Percentiles rank a stretch among this genome's conserved stretches.
Evolutionary conservation across 2,797 vertebrate genomes (phyloP).

Genomic region (Microhierax caerulescens): DNA sequence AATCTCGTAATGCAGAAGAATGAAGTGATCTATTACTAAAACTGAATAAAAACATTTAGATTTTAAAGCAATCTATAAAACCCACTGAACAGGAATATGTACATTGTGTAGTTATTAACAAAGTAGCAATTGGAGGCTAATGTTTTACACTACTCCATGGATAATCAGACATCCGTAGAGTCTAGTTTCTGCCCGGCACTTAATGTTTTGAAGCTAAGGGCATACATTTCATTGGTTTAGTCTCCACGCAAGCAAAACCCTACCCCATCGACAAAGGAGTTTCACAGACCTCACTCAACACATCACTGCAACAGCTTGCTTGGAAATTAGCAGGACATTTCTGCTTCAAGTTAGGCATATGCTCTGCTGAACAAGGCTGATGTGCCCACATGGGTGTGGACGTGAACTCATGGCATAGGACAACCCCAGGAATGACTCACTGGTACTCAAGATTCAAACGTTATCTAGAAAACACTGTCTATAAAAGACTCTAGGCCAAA

Average conservation of each 20-base stretch:
- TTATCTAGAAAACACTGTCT: not conserved
- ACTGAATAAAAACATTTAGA: not conserved
- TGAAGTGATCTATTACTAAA: not conserved
- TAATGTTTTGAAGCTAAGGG: slow-evolving; percentile 1
- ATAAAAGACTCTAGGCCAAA: not conserved
- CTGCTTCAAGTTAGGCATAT: not conserved
- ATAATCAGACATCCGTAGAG: not conserved
- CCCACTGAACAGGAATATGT: slow-evolving; percentile 62
- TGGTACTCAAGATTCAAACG: not conserved
- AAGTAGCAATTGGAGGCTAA: not conserved
- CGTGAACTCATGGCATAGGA: not conserved
- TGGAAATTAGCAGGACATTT: not conserved
- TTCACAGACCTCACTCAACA: not conserved
- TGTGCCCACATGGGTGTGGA: accelerated
- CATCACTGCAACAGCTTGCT: not conserved
- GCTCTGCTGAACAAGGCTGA: not conserved
- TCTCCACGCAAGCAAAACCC: not conserved
- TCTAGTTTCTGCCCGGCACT: not conserved
- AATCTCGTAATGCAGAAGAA: not conserved
- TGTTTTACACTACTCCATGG: not conserved
- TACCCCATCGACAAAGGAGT: not conserved
- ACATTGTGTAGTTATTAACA: slow-evolving; percentile 53
- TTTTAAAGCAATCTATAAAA: slow-evolving; percentile 42
- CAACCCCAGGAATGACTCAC: not conserved
- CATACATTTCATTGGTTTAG: not conserved